Evolutionary conservation across 1,140 invertebrate genomes (phyloP), one percentile per base, ranked within the genome.

Genomic region (Drosophila truncata): DNA sequence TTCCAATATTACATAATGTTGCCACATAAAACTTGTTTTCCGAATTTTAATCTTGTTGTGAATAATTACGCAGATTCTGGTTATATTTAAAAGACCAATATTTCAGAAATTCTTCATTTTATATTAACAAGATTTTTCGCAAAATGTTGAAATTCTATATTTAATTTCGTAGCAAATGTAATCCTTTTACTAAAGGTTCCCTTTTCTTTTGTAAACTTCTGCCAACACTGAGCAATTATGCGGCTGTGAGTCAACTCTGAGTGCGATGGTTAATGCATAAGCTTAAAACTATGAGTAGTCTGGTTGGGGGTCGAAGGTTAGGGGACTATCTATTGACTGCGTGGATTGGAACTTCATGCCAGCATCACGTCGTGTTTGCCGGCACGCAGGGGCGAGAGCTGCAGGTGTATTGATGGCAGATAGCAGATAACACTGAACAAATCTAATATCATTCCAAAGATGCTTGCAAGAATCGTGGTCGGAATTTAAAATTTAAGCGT

Each of bases 211-310:
- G 10, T 18, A 20, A 20, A 23, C 7, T 64, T 42, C 16, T 64
- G 37, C 25, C 62, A 61, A 6, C 62, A 64, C 62, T 64, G 13
- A 6, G 0, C 37, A 41, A 31, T 62, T 42, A 11, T 35, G 14
- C 3, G 29, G 31, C 8, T 27, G 20, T 13, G 33, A 13, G 44
- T 16, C 18, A 16, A 14, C 20, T 50, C 16, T 9, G 55, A 16
- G 16, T 64, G 55, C 55, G 55, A 61, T 66, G 65, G 61, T 49
- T 67, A 67, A 67, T 67, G 62, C 65, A 67, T 66, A 67, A 67
- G 70, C 67, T 61, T 73, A 73, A 73, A 73, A 73, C 70, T 73
- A 73, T 73, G 65, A 66, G 61, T 37, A 33, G 23, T 47, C 31
- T 49, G 42, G n/a, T 39, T 25, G 14, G 64, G 63, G 60, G 41